Base-by-base conservation (phyloP, 2,797 vertebrate genomes). In the Bothrops alternatus region DNA sequence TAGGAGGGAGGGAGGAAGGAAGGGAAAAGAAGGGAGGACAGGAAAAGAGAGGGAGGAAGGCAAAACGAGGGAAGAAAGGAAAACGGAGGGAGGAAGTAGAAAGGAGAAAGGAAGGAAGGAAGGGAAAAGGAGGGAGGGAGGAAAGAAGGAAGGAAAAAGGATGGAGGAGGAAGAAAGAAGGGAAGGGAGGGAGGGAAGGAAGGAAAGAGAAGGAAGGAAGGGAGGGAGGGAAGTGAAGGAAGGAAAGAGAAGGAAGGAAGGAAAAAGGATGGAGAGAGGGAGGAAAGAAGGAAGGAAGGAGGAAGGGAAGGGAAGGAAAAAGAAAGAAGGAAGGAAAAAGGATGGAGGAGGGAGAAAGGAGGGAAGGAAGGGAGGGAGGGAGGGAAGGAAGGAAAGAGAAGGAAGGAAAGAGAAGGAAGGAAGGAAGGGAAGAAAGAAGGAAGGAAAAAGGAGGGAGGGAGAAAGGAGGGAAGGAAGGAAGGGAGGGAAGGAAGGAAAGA, bases 11-110 rank as follows among this genome's bases (percentile, higher is more conserved):
- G 97, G 93, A 95, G 93, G 95, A 94, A 93, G 93, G 91, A 55
- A 42, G 88, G 89, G 32, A 73, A 98, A 97, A 97, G 98, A 97
- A 98, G 98, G 97, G 98, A 98, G 97, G 93, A 93, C 93, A 91
- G 94, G 88, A 91, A 88, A 97, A 97, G 91, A 73, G 57, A 90
- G 89, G 47, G 63, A 58, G 42, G 60, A 16, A 2, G 61, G 26
- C 90, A 87, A 88, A n/a, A 50, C 7, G 26, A 47, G 32, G 53
- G 13, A 8, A 20, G 11, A 12, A 6, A 32, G 87, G 98, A 98
- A 97, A n/a, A n/a, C n/a, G 98, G 98, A 97, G 91, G 93, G 91
- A 94, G 91, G 61, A 92, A 14, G 82, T 56, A 42, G 53, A 10
- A 3, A 32, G 25, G 28, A 8, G 12, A 98, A 98, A 98, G 98